Evolutionary conservation across 1,140 invertebrate species (phyloP).

Genomic region (Panulirus ornatus): DNA sequence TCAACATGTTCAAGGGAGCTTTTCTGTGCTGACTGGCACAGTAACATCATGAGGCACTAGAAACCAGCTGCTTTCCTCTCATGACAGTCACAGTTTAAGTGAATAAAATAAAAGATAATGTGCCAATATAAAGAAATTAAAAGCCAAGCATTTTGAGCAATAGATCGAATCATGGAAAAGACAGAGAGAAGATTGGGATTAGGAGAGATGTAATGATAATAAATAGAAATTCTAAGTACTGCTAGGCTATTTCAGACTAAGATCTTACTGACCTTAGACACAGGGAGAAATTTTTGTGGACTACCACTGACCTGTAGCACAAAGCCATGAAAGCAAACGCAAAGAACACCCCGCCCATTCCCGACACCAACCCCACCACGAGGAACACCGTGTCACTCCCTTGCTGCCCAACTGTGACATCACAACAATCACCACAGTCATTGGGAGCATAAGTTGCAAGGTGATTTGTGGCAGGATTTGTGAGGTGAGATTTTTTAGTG

Average conservation of each 20-base stretch:
- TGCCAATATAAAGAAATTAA: conserved; percentile 70
- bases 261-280: conserved; percentile 92
- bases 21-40: conserved; percentile 42
- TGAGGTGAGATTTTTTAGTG: conserved; percentile 27
- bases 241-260: conserved; percentile 69
- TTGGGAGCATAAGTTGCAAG: conserved; percentile 14
- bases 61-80: conserved; percentile 63
- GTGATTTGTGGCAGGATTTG: conserved; percentile 42
- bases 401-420: conserved; percentile 71
- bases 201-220: conserved; percentile 67
- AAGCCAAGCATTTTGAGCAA: conserved; percentile 72
- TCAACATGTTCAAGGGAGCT: conserved; percentile 16
- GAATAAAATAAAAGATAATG: conserved; percentile 57
- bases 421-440: conserved; percentile 28
- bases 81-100: conserved; percentile 67
- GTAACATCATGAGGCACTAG: not conserved
- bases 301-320: conserved; percentile 99
- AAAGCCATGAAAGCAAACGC: conserved; percentile 98
- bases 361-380: conserved; percentile 97
- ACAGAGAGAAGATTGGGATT: conserved; percentile 49
- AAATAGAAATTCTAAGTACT: conserved; percentile 55
- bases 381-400: conserved; percentile 86
- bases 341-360: conserved; percentile 98
- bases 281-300: conserved; percentile 98
- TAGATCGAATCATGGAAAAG: conserved; percentile 62